These are phyloP conservation scores for Cybosia mesomella DNA, from an alignment of 2,888 invertebrate genomes.

Conservation along the genomic window DNA sequence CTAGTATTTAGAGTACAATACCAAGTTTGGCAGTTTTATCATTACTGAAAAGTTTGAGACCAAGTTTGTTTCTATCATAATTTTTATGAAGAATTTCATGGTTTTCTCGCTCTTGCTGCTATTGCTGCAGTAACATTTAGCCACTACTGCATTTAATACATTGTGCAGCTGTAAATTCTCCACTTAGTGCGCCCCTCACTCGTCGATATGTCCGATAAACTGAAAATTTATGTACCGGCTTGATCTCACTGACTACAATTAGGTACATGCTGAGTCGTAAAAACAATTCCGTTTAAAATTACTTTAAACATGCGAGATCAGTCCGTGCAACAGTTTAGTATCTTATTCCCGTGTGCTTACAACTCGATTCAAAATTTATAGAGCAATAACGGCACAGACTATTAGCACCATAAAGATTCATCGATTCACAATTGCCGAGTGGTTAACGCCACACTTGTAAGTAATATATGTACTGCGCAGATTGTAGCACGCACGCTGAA, in stretches of 20 bases:
- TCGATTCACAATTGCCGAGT: not conserved
- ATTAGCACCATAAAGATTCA: not conserved
- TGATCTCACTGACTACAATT: not conserved
- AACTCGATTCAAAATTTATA: not conserved
- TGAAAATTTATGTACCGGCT: not conserved
- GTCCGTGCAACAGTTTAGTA: not conserved
- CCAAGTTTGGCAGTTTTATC: not conserved
- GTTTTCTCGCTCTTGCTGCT: not conserved
- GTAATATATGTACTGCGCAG: not conserved
- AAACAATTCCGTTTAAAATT: not conserved
- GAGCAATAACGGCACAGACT: not conserved
- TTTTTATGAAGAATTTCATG: not conserved
- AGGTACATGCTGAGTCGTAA: not conserved
- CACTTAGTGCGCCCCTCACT: not conserved
- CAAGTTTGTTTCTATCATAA: not conserved
- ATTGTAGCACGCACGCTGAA: not conserved
- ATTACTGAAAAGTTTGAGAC: too few relatives aligned
- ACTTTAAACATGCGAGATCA: not conserved
- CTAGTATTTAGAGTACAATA: not conserved
- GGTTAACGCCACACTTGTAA: not conserved
- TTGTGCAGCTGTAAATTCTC: not conserved
- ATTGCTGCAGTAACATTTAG: not conserved
- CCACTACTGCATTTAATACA: conserved; percentile 1
- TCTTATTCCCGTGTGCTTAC: not conserved
- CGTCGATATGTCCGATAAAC: not conserved